Percentiles rank a stretch among this genome's conserved stretches.
These are phyloP conservation scores for Drosophila flavopinicola DNA, from an alignment of 2,888 invertebrate genomes.

Conservation along the genomic window DNA sequence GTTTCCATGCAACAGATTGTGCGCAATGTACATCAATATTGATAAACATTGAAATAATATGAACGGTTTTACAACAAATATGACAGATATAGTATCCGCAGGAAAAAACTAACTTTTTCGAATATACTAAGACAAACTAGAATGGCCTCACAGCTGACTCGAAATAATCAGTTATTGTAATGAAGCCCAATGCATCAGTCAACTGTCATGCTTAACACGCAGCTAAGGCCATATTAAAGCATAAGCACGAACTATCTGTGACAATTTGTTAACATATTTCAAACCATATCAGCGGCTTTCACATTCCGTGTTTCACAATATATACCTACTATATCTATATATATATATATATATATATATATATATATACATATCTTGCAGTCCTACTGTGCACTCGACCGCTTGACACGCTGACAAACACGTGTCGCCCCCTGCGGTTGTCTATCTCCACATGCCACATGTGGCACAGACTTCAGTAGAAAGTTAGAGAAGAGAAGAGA, in stretches of 20 bases:
- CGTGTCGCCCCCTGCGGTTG: conserved; percentile 39
- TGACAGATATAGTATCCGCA: no score
- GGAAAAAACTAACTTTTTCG: no score
- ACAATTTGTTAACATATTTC: conserved; percentile 56
- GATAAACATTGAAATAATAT: no score
- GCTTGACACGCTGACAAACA: conserved; percentile 57
- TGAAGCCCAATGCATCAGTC: neutral
- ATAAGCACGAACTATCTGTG: conserved; percentile 31
- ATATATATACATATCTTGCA: conserved; percentile 22
- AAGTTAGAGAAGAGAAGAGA: neutral
- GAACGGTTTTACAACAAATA: no score
- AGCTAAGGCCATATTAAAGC: conserved; percentile 18
- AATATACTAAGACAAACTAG: neutral
- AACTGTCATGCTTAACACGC: neutral
- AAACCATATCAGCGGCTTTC: conserved; percentile 2
- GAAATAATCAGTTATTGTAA: neutral
- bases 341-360: conserved; percentile 19
- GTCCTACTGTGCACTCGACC: conserved; percentile 41
- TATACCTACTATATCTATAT: conserved; percentile 20
- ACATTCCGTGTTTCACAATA: neutral
- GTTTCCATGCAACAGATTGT: neutral
- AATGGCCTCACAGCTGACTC: neutral
- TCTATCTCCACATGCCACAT: conserved; percentile 21
- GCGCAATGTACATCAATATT: no score
- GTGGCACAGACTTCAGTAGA: conserved; percentile 1